phyloP scores from a whole-genome alignment of 2,113 vertebrate genomes.

The Thymallus thymallus region DNA sequence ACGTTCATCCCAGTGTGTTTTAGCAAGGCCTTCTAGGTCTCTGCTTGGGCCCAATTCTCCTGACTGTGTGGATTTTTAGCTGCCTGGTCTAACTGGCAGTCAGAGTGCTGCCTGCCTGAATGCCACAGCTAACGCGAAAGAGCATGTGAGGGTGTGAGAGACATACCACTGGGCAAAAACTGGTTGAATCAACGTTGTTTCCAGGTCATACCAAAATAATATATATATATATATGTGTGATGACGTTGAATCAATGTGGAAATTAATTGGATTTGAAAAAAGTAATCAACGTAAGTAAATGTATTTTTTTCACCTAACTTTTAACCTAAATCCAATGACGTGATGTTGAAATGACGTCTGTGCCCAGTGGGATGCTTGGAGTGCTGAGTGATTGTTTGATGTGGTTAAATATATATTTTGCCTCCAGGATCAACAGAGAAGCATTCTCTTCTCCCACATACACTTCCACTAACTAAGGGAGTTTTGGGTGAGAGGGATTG shows the following conservation, averaged over 20 bases:
- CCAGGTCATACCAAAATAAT: no score
- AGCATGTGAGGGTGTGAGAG: neutral
- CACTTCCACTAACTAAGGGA: neutral
- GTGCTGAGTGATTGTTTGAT: constrained; percentile 10
- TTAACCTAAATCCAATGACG: no score
- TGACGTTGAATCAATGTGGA: no score
- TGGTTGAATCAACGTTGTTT: no score
- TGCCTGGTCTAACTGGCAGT: constrained; percentile 19
- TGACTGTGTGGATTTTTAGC: constrained; percentile 13
- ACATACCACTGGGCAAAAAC: no score
- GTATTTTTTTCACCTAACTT: no score
- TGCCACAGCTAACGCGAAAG: no score
- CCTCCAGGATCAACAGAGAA: neutral
- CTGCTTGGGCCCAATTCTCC: constrained; percentile 14
- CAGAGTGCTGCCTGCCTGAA: no score
- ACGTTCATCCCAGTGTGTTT: constrained; percentile 23
- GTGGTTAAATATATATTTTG: neutral
- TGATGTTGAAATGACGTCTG: no score
- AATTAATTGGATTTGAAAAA: no score
- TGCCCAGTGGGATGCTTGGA: neutral
- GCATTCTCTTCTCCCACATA: neutral
- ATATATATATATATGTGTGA: no score
- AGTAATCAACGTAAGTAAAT: no score
- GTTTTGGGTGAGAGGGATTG: neutral
- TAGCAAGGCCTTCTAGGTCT: constrained; percentile 24